Base-by-base conservation (phyloP, 1,140 invertebrate species). In the Drosophila bifasciata region DNA sequence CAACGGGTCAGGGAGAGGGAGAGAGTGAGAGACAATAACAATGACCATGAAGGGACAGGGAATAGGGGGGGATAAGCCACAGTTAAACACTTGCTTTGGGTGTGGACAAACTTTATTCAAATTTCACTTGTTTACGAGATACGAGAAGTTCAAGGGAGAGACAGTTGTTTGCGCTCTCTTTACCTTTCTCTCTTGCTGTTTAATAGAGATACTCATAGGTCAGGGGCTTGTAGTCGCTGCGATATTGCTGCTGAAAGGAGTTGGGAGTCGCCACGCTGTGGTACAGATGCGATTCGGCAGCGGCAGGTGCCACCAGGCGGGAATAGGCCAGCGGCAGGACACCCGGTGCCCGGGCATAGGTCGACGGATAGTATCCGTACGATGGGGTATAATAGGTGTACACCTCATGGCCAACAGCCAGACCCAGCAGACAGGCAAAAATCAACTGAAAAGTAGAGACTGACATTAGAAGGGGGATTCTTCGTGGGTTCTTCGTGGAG, bases 231-330 rank as follows among this genome's bases (percentile, higher is more conserved):
- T 80, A 88, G 25, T 90, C 88, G n/a, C 66, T 75, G 51, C 88
- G 88, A 57, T 90, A 90, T n/a, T 90, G 88, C 49, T 90, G 88
- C 70, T 90, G 88, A 23, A 88, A 90, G 13, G 88, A 90, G 64
- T 60, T 76, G 2, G 88, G 81, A 2, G 88, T 90, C 61, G 72
- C 50, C 36, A 90, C 88, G 45, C 88, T 90, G 61, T 90, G 89
- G 19, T 90, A 90, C 1, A 81, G 55, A 63, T 90, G 88, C 44
- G 85, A 73, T 32, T 88, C 69, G 15, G 53, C 52, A 19, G 46
- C 68, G n/a, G 68, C 66, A 8, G 79, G 62, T 8, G 79, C 49
- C 45, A 90, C 28, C 3, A 84, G 39, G 1, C 79, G 81, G 11
- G 88, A 62, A 55, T 90, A 90, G 67, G 88, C 88, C 72, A 90